Evolutionary conservation across 2,797 vertebrate species (phyloP), one percentile per base, ranked within the genome.

Genomic region (Erithacus rubecula): DNA sequence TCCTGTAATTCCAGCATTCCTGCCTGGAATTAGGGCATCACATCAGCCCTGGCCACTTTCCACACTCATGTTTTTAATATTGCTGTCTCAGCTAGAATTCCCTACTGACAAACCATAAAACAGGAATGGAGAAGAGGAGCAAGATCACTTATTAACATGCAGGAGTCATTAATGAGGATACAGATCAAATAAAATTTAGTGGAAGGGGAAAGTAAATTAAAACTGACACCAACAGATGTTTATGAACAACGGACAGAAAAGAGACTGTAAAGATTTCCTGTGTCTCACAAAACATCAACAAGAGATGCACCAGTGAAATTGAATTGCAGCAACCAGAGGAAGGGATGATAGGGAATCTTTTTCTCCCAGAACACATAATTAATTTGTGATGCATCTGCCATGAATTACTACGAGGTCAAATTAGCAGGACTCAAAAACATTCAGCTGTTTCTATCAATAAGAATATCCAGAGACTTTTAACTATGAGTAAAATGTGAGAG

Each of bases 341-440:
- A 70, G 19, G 34, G 14, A 81, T 49, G 76, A 68, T 16, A 83
- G 15, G 53, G 78, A 95, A 83, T 89, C 15, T 77, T 91, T 43
- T 80, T 81, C 87, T 83, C 88, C 81, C 81, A 90, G 83, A 93
- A 76, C 46, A 64, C 10, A 32, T 77, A 92, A 95, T 92, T 94
- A 84, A 92, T 87, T 84, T 63, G 68, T 85, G 43, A 84, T 1
- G 36, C 29, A 68, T 87, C 91, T 91, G 43, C n/a, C 34, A 9
- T 62, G 53, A 90, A 85, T 91, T 74, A 87, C 29, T 77, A 36
- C 0, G 10, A 89, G 64, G 58, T 55, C 71, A 83, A 83, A 89
- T 36, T 55, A 94, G 29, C 68, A 90, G 47, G 71, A 76, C 49
- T 72, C 44, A 44, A 77, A 92, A 84, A 44, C 16, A n/a, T 77